Percentiles rank a stretch among this genome's conserved stretches.
Conservation (phyloP, 2,113 vertebrate genomes). For the Datnioides undecimradiatus region DNA sequence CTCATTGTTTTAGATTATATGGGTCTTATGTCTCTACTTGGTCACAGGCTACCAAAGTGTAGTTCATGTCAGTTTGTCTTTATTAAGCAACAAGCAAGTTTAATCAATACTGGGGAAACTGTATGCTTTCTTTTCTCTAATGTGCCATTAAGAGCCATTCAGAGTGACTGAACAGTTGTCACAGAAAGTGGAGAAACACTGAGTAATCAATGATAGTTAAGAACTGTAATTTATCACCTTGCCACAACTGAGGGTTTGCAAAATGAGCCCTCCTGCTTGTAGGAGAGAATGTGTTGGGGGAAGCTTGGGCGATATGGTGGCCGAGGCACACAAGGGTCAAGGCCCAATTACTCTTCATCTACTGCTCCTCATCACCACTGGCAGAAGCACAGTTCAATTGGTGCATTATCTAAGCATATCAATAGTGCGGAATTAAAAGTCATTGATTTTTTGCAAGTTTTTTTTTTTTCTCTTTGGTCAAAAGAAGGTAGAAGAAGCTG, state of each 20-base stretch:
- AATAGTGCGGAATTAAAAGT: conserved; percentile 83
- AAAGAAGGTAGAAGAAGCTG: conserved; percentile 55
- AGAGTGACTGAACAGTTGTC: conserved; percentile 94
- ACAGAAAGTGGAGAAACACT: conserved; percentile 91
- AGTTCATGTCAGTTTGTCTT: conserved; percentile 86
- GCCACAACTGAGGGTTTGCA: conserved; percentile 90
- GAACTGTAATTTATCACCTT: conserved; percentile 99
- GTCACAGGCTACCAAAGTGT: conserved; percentile 71
- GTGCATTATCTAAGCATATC: conserved; percentile 83
- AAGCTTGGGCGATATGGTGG: conserved; percentile 70
- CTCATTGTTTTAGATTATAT: conserved; percentile 53
- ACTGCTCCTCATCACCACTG: conserved; percentile 80
- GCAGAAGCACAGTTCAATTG: conserved; percentile 81
- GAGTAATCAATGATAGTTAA: conserved; percentile 98
- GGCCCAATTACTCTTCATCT: conserved; percentile 87
- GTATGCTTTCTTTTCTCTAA: conserved; percentile 87
- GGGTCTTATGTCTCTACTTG: conserved; percentile 60
- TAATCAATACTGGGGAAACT: conserved; percentile 83
- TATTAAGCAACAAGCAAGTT: conserved; percentile 86
- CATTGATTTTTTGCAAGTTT: conserved; percentile 79
- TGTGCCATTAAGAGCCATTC: conserved; percentile 93
- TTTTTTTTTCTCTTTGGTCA: conserved; percentile 44
- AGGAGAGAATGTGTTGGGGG: conserved; percentile 65
- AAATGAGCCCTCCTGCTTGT: conserved; percentile 81
- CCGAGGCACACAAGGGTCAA: conserved; percentile 77